Conservation (phyloP, 2,888 invertebrate genomes). For the Tenthredo notha region DNA sequence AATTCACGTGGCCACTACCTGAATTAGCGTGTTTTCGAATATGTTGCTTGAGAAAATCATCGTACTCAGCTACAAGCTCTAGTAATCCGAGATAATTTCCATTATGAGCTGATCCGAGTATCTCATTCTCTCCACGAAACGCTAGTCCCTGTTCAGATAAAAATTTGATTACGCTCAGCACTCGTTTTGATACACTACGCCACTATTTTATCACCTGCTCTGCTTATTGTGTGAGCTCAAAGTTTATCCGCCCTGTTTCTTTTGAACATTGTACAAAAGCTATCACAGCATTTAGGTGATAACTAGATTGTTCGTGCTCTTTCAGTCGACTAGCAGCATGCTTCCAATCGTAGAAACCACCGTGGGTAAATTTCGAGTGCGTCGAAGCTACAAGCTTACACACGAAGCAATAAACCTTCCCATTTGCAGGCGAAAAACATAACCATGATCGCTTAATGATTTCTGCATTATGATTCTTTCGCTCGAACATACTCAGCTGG, state of each 20-base stretch:
- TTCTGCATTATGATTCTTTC: slow-evolving; percentile 50
- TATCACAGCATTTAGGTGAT: slow-evolving; percentile 8
- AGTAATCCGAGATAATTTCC: slow-evolving; percentile 47
- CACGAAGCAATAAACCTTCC: slow-evolving; percentile 48
- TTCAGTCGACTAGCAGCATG: slow-evolving; percentile 18
- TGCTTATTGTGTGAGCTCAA: slow-evolving; percentile 15
- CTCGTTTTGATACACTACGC: slow-evolving; percentile 41
- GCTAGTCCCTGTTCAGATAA: slow-evolving; percentile 31
- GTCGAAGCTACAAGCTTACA: slow-evolving; percentile 53
- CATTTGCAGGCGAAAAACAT: slow-evolving; percentile 38
- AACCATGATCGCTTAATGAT: slow-evolving; percentile 51
- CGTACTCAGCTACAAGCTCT: slow-evolving; percentile 40
- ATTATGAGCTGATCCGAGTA: slow-evolving; percentile 48
- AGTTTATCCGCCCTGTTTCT: slow-evolving; percentile 21
- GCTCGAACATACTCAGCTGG: slow-evolving; percentile 24
- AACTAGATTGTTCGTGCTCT: slow-evolving; percentile 1
- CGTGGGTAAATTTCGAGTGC: slow-evolving; percentile 45
- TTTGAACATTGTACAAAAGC: slow-evolving; percentile 28
- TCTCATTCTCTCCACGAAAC: slow-evolving; percentile 34
- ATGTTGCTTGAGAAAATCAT: slow-evolving; percentile 41
- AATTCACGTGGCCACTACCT: slow-evolving; percentile 35
- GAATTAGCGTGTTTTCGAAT: slow-evolving; percentile 39
- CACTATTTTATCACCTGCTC: slow-evolving; percentile 30
- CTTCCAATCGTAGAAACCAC: slow-evolving; percentile 55
- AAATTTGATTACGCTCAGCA: slow-evolving; percentile 42